A percentile compares a stretch with the other conserved stretches of the same genome.
These are phyloP conservation scores for Thecocarcelia acutangulata DNA, from an alignment of 2,888 invertebrate genomes.

Conservation along the genomic window DNA sequence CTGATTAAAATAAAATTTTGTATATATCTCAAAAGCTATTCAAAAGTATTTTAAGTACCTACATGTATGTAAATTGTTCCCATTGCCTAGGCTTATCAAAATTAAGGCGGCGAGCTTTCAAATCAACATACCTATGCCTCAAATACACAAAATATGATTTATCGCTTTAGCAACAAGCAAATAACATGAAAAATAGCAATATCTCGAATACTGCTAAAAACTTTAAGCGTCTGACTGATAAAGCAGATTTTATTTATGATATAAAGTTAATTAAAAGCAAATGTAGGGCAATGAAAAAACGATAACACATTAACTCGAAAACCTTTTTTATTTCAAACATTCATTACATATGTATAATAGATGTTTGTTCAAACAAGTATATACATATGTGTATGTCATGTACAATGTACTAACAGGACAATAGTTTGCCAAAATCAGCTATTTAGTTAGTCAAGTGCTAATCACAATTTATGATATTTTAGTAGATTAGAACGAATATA, in stretches of 20 bases:
- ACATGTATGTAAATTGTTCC: too few species aligned
- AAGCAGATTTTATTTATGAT: conserved; percentile 4
- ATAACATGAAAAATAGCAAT: background rate
- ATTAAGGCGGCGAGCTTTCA: too few species aligned
- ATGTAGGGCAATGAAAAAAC: background rate
- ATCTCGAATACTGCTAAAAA: conserved; percentile 11
- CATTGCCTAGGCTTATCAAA: too few species aligned
- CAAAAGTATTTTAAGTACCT: too few species aligned
- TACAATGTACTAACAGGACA: background rate
- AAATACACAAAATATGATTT: background rate
- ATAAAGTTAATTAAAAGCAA: background rate
- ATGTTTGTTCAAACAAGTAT: background rate
- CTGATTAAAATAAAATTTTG: too few species aligned
- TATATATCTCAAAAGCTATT: too few species aligned
- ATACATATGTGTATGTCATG: background rate
- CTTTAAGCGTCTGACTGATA: background rate
- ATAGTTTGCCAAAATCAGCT: too few species aligned
- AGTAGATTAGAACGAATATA: too few species aligned
- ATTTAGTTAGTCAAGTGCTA: too few species aligned
- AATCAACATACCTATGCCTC: too few species aligned
- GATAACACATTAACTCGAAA: conserved; percentile 24
- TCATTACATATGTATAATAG: background rate
- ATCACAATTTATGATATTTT: too few species aligned
- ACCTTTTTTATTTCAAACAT: background rate
- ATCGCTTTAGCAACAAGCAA: conserved; percentile 12